Base-by-base conservation (phyloP, 1,140 invertebrate species). In the Lordiphosa clarofinis region DNA sequence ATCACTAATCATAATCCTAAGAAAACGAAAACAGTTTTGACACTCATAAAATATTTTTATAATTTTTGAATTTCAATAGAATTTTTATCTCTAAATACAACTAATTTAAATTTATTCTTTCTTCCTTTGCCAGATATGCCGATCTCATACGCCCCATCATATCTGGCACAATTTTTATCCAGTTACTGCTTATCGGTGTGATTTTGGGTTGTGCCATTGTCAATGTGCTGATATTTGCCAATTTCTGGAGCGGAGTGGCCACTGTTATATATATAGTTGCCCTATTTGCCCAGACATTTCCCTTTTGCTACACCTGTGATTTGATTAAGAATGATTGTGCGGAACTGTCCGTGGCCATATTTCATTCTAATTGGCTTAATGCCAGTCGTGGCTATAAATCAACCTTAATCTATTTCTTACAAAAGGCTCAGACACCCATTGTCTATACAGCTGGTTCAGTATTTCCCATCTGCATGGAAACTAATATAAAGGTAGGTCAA, bases 301-400 rank as follows among this genome's bases (percentile, higher is more conserved):
- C 75, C 0, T 79, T 79, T 31, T 66, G 54, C 1, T 79, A 40
- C 9, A 56, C 36, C 0, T 79, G 70, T 21, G 78, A 78, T n/a
- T 9, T 70, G 6, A 62, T 79, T 3, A 33, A 13, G 1, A 4
- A 37, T 6, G 75, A 79, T 4, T 81, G 70, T 12, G 47, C 74
- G 10, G 13, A 11, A 4, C 15, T 79, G 3, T 13, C 56, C 0
- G 4, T 38, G 7, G 36, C 60, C 24, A 40, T 19, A 40, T 5
- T 40, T 1, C 13, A 40, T 5, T 12, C 12, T 9, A 13, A 11
- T 13, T 4, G 28, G 12, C 3, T 15, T 6, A 0, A 24, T 11
- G 24, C 74, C 0, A 55, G 46, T 35, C 59, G 50, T 4, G 38
- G 42, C 11, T 79, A 73, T 42, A 69, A 47, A 4, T 15, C 40